Conservation (phyloP, 2,888 invertebrate genomes). For the Chalcosyrphus nemorum region DNA sequence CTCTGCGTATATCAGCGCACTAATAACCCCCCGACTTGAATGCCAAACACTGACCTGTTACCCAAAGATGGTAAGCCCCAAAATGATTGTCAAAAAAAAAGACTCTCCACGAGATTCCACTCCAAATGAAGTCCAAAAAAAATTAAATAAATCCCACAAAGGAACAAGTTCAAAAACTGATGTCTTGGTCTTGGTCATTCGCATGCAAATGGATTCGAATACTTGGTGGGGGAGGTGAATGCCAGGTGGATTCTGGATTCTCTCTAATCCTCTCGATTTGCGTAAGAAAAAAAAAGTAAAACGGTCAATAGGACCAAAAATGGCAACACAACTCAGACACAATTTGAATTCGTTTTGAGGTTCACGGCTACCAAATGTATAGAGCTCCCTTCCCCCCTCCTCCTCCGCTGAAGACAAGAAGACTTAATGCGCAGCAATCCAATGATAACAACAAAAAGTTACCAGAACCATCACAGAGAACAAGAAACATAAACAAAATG, state of each 20-base stretch:
- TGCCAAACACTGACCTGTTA: conserved; percentile 49
- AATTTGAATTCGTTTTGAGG: conserved; percentile 65
- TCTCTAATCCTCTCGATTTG: conserved; percentile 35
- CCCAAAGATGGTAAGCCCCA: conserved; percentile 47
- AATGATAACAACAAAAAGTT: conserved; percentile 17
- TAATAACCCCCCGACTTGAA: conserved; percentile 48
- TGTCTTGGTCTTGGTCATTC: conserved; percentile 22
- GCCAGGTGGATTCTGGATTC: conserved; percentile 45
- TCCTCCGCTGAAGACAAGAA: conserved; percentile 1
- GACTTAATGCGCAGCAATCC: conserved; percentile 43
- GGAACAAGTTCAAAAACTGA: conserved; percentile 55
- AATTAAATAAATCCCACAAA: conserved; percentile 36
- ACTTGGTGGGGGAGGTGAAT: not conserved
- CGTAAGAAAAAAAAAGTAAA: no score
- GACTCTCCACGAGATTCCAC: conserved; percentile 43
- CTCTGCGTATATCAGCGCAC: conserved; percentile 36
- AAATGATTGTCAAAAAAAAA: conserved; percentile 4
- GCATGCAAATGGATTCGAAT: conserved; percentile 50
- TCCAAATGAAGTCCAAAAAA: conserved; percentile 40
- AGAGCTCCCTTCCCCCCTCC: no score
- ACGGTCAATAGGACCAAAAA: conserved; percentile 61
- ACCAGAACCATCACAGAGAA: conserved; percentile 24
- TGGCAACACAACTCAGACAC: conserved; percentile 57
- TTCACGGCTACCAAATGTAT: conserved; percentile 48
- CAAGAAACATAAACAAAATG: conserved; percentile 40